A percentile compares a stretch with the other conserved stretches of the same genome.
Conservation (phyloP, 2,797 vertebrate species). For the Pristis pectinata region DNA sequence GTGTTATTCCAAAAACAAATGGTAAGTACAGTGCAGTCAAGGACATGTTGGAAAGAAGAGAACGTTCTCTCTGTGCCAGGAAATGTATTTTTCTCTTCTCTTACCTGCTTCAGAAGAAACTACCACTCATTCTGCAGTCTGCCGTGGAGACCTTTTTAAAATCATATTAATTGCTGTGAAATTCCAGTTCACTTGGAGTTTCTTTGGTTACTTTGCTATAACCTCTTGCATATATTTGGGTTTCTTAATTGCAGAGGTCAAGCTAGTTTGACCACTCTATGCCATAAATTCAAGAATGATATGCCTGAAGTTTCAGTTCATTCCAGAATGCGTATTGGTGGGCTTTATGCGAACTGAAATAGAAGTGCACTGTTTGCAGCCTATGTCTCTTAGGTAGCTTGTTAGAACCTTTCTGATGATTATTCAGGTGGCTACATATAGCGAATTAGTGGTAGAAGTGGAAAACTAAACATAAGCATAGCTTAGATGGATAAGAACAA, state of each 20-base stretch:
- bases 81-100: neutral
- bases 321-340: neutral
- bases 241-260: neutral
- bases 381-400: neutral
- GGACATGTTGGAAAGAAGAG: neutral
- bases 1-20: neutral
- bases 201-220: too few species aligned
- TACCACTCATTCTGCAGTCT: neutral
- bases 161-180: too few species aligned
- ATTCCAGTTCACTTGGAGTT: neutral
- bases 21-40: neutral
- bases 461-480: neutral
- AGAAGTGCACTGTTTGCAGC: neutral
- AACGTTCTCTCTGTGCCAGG: neutral
- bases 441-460: neutral
- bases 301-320: neutral
- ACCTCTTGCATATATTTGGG: neutral
- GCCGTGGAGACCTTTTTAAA: neutral
- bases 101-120: neutral
- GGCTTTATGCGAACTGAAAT: neutral
- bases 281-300: neutral
- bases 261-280: neutral
- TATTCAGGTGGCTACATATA: neutral
- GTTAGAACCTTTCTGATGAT: too few species aligned
- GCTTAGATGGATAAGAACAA: neutral